Evolutionary conservation across 2,113 vertebrate genomes (phyloP), one percentile per base, ranked within the genome.

Genomic region (Catharus minimus): DNA sequence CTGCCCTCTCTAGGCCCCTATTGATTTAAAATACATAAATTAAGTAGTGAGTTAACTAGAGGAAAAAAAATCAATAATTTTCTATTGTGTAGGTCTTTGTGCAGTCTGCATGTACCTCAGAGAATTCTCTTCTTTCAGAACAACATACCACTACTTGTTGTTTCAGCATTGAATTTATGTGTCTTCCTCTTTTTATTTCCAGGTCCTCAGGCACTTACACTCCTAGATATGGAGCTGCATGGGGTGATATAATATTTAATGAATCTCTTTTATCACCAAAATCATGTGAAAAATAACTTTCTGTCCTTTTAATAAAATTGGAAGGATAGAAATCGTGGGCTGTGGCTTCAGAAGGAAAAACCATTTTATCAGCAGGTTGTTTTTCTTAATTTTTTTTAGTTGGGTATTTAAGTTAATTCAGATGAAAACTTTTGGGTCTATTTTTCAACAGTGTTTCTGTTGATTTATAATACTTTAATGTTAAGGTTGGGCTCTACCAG

Each of bases 401-500:
- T 41, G 15, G 16, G 1, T 27, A 39, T 68, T 56, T 71, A 56
- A 60, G 60, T 68, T 4, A 85, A 68, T 60, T 86, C 10, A 65
- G 47, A 53, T 24, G 2, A 46, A 88, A 65, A 21, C 15, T 5
- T 56, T 53, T 19, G 2, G 4, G 30, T 33, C 56, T 52, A 22
- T 13, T 74, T 64, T 90, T 61, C 72, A 1, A 44, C 8, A 43
- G 28, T 6, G 2, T 22, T 85, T 58, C 71, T 22, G 17, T 22
- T 82, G 9, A 22, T 3, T 75, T 72, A 32, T 36, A 53, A 27
- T 49, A 33, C 3, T 50, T 53, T 46, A 36, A 32, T 24, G 1
- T 32, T 82, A 36, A 44, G 2, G 2, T n/a, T 0, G 1, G 9
- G 2, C 4, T 67, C 4, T 67, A 64, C 9, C 7, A 52, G 5